Base-by-base conservation (phyloP, 2,113 vertebrate genomes). In the Phalacrocorax brasilianus region DNA sequence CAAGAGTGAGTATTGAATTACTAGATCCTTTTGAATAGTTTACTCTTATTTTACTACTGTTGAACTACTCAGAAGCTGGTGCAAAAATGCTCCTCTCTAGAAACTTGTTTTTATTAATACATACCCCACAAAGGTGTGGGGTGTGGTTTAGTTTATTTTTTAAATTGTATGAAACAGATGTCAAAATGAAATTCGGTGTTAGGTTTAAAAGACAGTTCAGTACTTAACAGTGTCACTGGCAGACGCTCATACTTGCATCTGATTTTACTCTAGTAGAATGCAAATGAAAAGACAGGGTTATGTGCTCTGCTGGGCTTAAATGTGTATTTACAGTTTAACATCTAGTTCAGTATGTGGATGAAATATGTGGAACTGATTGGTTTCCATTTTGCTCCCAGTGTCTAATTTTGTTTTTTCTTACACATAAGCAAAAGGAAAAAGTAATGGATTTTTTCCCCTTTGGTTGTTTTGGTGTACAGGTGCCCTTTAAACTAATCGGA, bases 121-220 rank as follows among this genome's bases (percentile, higher is more conserved):
- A 0, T 26, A 44, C 7, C 9, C 24, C 22, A 26, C 15, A 49
- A 24, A 38, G 9, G 11, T 62, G 12, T 42, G 19, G 6, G 8
- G 5, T 44, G 20, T 11, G 8, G 12, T 30, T 55, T 19, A 18
- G 55, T 58, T 76, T 30, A 26, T 61, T 58, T 76, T 80, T n/a
- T 7, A 35, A 81, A 21, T 40, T 47, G 8, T 65, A 5, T 59
- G 26, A 55, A 66, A 59, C 35, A 0, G 0, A 33, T 44, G n/a
- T 15, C 38, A 44, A 75, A 85, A 71, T 33, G 16, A 42, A 75
- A 72, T 26, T 47, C 5, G 3, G 1, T 33, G 21, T 40, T 35
- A n/a, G 38, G 19, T 63, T 88, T 71, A 59, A 92, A 85, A 35
- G 14, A n/a, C 35, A 27, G 5, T 35, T 84, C 17, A 33, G 2